These are phyloP conservation scores for Microplitis deprimator DNA, from an alignment of 2,888 invertebrate species.

Conservation along the genomic window DNA sequence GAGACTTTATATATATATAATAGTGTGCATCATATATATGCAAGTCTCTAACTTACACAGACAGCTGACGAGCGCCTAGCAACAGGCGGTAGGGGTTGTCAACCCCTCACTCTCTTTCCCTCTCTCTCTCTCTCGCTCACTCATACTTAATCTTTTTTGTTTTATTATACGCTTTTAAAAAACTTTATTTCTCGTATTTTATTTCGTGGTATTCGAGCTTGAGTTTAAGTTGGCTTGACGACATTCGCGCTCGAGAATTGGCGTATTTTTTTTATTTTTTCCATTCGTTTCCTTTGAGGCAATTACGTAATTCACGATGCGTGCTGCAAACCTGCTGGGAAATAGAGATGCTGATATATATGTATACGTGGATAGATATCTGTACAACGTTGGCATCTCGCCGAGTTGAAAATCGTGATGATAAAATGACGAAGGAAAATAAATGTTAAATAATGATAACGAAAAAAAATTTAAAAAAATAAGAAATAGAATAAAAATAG, in stretches of 20 bases:
- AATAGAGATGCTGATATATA: neutral
- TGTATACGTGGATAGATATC: neutral
- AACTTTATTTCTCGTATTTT: constrained; percentile 18
- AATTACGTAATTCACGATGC: constrained; percentile 17
- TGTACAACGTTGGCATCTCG: constrained; percentile 21
- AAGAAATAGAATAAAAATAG: neutral
- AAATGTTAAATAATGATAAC: neutral
- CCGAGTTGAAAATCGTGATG: constrained; percentile 26
- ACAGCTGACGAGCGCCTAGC: constrained; percentile 62
- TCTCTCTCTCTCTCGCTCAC: too few species aligned
- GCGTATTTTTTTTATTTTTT: constrained; percentile 16
- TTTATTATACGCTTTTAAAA: constrained; percentile 30
- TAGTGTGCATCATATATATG: constrained; percentile 37
- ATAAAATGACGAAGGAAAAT: constrained; percentile 3
- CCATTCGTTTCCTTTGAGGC: neutral
- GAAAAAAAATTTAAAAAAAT: too few species aligned
- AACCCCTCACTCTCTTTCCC: constrained; percentile 50
- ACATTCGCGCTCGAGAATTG: constrained; percentile 23
- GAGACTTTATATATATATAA: neutral
- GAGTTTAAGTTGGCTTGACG: constrained; percentile 1
- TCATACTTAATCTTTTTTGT: neutral
- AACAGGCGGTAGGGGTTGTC: constrained; percentile 66
- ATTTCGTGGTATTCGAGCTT: constrained; percentile 15
- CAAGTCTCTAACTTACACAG: constrained; percentile 37
- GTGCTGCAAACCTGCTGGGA: constrained; percentile 7